Evolutionary conservation across 2,797 vertebrate species (phyloP).

Genomic region (Danio kyathit): DNA sequence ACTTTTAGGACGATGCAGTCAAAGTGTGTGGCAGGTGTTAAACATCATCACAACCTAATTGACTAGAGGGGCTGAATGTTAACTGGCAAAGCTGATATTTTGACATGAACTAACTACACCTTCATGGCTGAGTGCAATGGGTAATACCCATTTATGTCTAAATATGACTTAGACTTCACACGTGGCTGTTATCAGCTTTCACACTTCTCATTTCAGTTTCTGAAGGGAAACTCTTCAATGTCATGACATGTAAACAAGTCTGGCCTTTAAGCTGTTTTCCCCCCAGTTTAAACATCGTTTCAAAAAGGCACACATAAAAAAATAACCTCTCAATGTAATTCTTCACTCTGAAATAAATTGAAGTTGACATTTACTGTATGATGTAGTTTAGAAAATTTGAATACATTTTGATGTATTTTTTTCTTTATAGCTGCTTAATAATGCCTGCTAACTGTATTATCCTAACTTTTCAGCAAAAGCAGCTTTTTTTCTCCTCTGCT

Average conservation of each 20-base stretch:
- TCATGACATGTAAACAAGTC: conserved; percentile 2
- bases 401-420: neutral
- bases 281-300: neutral
- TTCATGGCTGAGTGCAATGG: neutral
- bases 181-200: neutral
- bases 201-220: conserved; percentile 23
- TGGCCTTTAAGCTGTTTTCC: neutral
- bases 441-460: too few relatives aligned
- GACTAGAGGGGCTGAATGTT: neutral
- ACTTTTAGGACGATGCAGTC: neutral
- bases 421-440: neutral
- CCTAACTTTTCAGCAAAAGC: too few relatives aligned
- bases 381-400: neutral
- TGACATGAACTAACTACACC: conserved; percentile 1
- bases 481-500: neutral
- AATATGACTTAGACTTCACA: neutral
- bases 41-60: conserved; percentile 26
- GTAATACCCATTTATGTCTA: conserved; percentile 22
- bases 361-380: neutral
- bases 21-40: conserved; percentile 25
- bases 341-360: neutral
- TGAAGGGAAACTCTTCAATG: neutral
- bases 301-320: conserved; percentile 6
- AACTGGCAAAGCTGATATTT: neutral
- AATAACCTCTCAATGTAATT: conserved; percentile 6